Conservation (phyloP, 2,113 vertebrate species). For the Hydropotes inermis region DNA sequence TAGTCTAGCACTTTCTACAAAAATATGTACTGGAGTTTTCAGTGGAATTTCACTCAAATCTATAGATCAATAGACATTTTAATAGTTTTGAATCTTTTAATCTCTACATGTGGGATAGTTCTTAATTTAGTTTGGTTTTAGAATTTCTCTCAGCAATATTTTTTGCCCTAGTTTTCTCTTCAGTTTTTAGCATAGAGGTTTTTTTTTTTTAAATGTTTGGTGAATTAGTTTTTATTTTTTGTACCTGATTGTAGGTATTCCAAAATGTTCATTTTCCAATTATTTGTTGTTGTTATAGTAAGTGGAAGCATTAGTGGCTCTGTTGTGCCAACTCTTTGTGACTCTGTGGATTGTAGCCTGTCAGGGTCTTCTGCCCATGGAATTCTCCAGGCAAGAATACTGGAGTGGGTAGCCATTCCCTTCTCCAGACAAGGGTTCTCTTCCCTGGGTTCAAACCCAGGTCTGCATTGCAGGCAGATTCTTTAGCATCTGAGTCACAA, state of each 20-base stretch:
- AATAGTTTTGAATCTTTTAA: neutral
- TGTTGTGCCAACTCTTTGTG: neutral
- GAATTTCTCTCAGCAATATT: neutral
- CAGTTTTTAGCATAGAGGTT: neutral
- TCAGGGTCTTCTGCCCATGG: neutral
- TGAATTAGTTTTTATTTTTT: neutral
- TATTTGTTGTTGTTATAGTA: neutral
- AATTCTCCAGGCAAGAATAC: neutral
- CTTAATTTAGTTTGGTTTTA: neutral
- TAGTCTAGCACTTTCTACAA: neutral
- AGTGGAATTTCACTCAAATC: neutral
- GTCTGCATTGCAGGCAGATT: neutral
- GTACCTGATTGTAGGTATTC: neutral
- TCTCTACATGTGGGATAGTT: neutral
- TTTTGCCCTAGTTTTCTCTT: neutral
- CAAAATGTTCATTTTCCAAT: neutral
- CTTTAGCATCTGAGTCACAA: neutral
- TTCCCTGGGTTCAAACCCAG: neutral
- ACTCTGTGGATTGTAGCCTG: neutral
- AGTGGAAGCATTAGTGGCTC: neutral
- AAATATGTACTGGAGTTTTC: neutral
- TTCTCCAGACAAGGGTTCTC: neutral
- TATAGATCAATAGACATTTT: neutral
- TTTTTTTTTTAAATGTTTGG: neutral
- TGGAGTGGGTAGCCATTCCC: neutral